Evolutionary conservation across 2,888 invertebrate species (phyloP), one percentile per base, ranked within the genome.

Genomic region (Drosophila mercatorum): DNA sequence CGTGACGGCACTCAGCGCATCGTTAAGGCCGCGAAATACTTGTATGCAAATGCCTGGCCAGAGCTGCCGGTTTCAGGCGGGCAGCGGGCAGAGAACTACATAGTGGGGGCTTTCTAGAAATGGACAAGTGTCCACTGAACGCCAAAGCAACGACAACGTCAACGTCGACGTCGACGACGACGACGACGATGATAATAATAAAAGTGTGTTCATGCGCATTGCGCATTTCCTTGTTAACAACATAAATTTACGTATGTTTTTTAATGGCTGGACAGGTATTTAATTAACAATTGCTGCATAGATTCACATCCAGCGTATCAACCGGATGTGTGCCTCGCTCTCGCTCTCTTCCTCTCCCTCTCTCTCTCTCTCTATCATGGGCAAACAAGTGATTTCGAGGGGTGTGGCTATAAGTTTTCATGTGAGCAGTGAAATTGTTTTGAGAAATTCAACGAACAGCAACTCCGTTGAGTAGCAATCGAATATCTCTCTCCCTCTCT

Each of bases 161-260:
- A 63, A 72, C 85, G 65, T 61, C 53, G 53, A 64, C 58, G 55
- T 41, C 76, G 17, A 17, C 36, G 47, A 52, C 58, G 71, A 76
- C 61, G 34, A 46, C 71, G 67, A 77, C 59, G 49, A 59, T 55
- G 77, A 85, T 86, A 80, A 82, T 88, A 84, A 85, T 89, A 85
- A 89, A 85, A 85, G 88, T 85, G 88, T 89, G 89, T 88, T 75
- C 88, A 75, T 80, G 83, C 78, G 80, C 86, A 83, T 68, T 80
- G 88, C 88, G 85, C 81, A 87, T 80, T 85, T 85, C 88, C 81
- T 89, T 79, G 89, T 89, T 85, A 89, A 81, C 88, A 83, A 80
- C 89, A 87, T 89, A 87, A 89, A 89, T 89, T 89, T 80, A 81
- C 85, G 74, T 89, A 87, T 78, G 88, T 84, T 87, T 88, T 80